Base-by-base conservation (phyloP, 2,888 invertebrate genomes). In the Drosophila niveifrons region DNA sequence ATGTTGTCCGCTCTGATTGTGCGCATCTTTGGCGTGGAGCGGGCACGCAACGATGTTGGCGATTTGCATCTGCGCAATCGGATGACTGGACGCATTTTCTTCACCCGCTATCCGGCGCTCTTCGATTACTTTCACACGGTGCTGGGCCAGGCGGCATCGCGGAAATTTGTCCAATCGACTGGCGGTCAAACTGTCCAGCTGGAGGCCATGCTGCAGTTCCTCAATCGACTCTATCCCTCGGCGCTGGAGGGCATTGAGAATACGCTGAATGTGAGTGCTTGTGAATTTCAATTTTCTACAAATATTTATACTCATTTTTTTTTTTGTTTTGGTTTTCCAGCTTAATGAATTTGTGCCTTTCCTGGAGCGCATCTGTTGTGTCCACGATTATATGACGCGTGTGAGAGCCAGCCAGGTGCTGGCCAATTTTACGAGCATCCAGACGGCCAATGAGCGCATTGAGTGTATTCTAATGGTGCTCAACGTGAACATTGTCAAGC, bases 21-120 rank as follows among this genome's bases (percentile, higher is more conserved):
- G 47, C 94, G 98, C 74, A 95, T 97, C 76, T 98, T 99, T 93
- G 98, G 98, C 2, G 98, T 97, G 17, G 94, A 94, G 82, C 93
- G 96, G 58, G 94, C 94, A 0, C 93, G 94, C 46, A 94, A 94
- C 84, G 92, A 93, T 7, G 94, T 94, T n/a, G 88, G 86, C 0
- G 93, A 93, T 65, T 90, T 95, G 31, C 94, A 94, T 65, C 92
- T 94, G 13, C 94, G 95, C 52, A 96, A 96, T 92, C 94, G 94
- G 81, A 95, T 96, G 95, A 95, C 96, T 28, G 96, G 95, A 50
- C 94, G 95, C 67, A 94, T 96, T 50, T 98, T 98, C 93, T 97
- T 97, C 92, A 94, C 95, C 76, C 90, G 94, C 0, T 94, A 94
- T 91, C 94, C 94, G 0, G 78, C 88, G 2, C 90, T 94, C 0